A percentile compares a stretch with the other conserved stretches of the same genome.
These are phyloP conservation scores for Synanthedon tipuliformis DNA, from an alignment of 2,888 invertebrate species.

Conservation along the genomic window DNA sequence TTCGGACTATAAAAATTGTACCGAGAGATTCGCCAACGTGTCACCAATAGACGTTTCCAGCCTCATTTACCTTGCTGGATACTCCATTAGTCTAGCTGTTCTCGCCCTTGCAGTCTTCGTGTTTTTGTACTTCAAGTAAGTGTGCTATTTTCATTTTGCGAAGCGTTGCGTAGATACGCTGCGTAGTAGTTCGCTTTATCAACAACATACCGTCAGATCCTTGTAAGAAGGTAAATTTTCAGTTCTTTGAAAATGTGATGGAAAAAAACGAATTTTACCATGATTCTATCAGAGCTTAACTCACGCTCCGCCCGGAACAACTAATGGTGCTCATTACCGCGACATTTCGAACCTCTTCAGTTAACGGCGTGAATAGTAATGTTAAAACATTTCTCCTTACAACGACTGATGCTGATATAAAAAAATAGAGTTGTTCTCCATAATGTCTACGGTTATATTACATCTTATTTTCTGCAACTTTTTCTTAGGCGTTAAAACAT, in stretches of 20 bases:
- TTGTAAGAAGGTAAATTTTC: too few species aligned
- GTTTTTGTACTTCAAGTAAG: constrained; percentile 92
- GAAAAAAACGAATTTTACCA: too few species aligned
- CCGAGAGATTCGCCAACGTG: constrained; percentile 66
- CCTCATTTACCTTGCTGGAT: constrained; percentile 86
- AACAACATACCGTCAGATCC: too few species aligned
- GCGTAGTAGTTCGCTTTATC: too few species aligned
- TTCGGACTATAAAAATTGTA: constrained; percentile 81
- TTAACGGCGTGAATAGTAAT: constrained; percentile 1
- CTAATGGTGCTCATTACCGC: constrained; percentile 1
- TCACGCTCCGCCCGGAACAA: neutral
- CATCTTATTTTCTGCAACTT: too few species aligned
- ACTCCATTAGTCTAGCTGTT: constrained; percentile 84
- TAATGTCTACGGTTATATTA: too few species aligned
- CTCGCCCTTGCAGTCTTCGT: constrained; percentile 86
- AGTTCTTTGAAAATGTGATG: too few species aligned
- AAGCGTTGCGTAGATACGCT: too few species aligned
- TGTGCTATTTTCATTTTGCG: constrained; percentile 15
- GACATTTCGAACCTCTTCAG: neutral
- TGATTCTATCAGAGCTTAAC: neutral
- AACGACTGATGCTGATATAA: too few species aligned
- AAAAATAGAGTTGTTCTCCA: too few species aligned
- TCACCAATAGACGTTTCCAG: constrained; percentile 77
- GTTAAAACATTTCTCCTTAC: neutral
- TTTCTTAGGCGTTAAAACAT: too few species aligned